Base-by-base conservation (phyloP, 1,140 invertebrate species). In the Tribolium castaneum region DNA sequence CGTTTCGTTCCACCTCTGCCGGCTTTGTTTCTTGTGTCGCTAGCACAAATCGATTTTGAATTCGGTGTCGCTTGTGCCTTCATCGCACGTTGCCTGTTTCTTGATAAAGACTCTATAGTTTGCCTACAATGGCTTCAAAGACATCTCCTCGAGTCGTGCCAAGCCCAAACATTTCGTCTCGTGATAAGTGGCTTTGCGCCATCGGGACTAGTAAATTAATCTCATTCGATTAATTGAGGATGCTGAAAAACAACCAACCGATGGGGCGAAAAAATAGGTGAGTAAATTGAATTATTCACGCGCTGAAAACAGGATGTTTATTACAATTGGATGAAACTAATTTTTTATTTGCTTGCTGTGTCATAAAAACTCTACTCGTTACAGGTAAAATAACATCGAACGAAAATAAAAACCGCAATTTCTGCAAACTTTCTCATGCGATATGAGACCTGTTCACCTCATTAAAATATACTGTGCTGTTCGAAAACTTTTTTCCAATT, bases 21-120 rank as follows among this genome's bases (percentile, higher is more conserved):
- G 10, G 59, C 59, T 66, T 66, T 66, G 59, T 66, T 35, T 66
- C 59, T 66, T 66, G 9, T 35, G n/a, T 52, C 25, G 25, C 30
- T 12, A 14, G 30, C 59, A 66, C 59, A 66, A 66, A 66, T 66
- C 59, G 59, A 66, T 66, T 35, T 66, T 35, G 30, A 66, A 66
- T 66, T 66, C 30, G 59, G 59, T 66, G 59, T 34, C 59, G 54
- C 54, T 10, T 39, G 10, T 39, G 35, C 6, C 54, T 59, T 59
- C 54, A 5, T 59, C 54, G 59, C 59, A 66, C 59, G 59, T 66
- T 66, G 59, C 59, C 59, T 66, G 59, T 66, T 66, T 66, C 59
- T 66, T 66, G 59, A 66, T 66, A 66, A 66, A 25, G 59, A 66
- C 59, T 66, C 34, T 66, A 35, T 66, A 66, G 59, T 66, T 66